Evolutionary conservation across 2,113 vertebrate genomes (phyloP), one percentile per base, ranked within the genome.

Genomic region (Motacilla tschutschensis): DNA sequence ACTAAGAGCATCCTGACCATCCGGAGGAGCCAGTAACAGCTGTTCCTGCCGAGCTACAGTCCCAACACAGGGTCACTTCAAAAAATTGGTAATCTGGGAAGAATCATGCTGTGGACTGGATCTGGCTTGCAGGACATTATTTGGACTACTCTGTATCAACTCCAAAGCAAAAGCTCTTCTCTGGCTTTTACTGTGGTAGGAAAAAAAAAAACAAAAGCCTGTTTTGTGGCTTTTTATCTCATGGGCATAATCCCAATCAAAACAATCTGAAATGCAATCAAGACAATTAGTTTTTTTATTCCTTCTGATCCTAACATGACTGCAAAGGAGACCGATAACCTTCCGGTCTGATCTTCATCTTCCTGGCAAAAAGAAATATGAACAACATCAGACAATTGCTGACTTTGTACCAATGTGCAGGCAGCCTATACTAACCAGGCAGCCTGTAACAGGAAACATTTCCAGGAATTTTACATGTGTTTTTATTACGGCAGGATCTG

Each of bases 381-480:
- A 92, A 79, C 59, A 92, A 77, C 53, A 53, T 26, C 66, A 77
- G 87, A 87, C 79, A 94, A 89, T 50, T 64, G 57, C 77, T 78
- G 83, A 75, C 71, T 94, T 55, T 86, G 63, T 81, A 85, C 57
- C 87, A 73, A 6, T 28, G 62, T 41, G 67, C 84, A 85, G 77
- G 88, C 91, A 91, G 82, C 64, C 72, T 58, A 35, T 70, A 48
- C 79, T 85, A 92, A 82, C 62, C 71, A 88, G 91, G 85, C 78
- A 86, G 91, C 57, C 77, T 71, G 44, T 40, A 85, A 89, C 76
- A 86, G 85, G 88, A 90, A 90, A 78, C 69, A 84, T 74, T 93
- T 95, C 91, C 93, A 94, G 88, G 90, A 91, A 92, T 92, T 91
- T 94, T 88, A 80, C 71, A 73, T 87, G 87, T 85, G 86, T 89